Evolutionary conservation across 1,140 invertebrate species (phyloP).

Genomic region (Zaprionus nigranus): DNA sequence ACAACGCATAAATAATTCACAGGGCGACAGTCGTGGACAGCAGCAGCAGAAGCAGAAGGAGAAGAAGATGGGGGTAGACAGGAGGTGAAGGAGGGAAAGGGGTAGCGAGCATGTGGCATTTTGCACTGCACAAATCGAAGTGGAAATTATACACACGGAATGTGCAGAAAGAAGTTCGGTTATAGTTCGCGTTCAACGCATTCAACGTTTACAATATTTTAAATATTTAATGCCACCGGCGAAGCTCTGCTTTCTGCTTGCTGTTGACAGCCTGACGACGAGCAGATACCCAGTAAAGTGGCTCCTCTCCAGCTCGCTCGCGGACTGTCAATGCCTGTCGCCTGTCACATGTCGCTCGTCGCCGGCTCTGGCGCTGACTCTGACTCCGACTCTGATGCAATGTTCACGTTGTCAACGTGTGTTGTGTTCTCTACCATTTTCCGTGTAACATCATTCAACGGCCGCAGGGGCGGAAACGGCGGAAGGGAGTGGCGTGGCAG

Average conservation of each 20-base stretch:
- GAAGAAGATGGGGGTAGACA: neutral
- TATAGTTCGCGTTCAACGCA: slow-evolving; percentile 33
- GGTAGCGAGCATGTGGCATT: slow-evolving; percentile 36
- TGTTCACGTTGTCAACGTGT: slow-evolving; percentile 62
- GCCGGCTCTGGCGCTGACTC: neutral
- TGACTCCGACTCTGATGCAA: slow-evolving; percentile 55
- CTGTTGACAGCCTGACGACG: neutral
- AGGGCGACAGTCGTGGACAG: slow-evolving; percentile 12
- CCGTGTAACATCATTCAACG: slow-evolving; percentile 18
- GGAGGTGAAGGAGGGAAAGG: neutral
- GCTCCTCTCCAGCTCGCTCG: neutral
- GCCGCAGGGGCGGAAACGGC: neutral
- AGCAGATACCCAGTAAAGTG: slow-evolving; percentile 31
- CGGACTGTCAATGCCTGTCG: slow-evolving; percentile 35
- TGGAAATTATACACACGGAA: slow-evolving; percentile 78
- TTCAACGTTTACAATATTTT: slow-evolving; percentile 80
- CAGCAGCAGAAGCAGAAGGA: neutral
- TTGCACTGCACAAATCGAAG: slow-evolving; percentile 67
- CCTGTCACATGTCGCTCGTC: slow-evolving; percentile 27
- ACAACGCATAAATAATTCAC: slow-evolving; percentile 74
- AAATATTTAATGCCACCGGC: slow-evolving; percentile 70
- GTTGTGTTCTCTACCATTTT: slow-evolving; percentile 40
- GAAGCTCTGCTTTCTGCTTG: neutral
- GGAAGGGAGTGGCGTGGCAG: neutral
- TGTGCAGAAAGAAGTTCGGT: slow-evolving; percentile 33